Conservation (phyloP, 2,888 invertebrate species). For the Lepetodrilus schrolli region DNA sequence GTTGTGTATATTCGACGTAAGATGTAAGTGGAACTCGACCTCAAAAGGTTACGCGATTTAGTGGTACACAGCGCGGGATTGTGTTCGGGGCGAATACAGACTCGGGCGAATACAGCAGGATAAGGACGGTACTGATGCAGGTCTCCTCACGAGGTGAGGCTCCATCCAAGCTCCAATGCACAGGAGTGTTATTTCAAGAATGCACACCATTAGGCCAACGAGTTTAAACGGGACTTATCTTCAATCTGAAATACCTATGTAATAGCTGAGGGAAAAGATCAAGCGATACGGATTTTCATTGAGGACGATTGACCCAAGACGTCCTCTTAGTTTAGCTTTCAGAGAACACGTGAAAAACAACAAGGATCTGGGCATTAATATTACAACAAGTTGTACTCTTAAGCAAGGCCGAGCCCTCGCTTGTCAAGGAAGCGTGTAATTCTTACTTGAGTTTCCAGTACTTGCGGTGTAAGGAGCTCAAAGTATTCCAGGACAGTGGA, state of each 20-base stretch:
- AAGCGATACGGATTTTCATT: background rate
- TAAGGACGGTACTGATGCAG: too few species aligned
- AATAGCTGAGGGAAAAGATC: background rate
- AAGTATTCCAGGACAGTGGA: background rate
- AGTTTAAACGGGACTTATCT: background rate
- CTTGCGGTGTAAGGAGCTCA: background rate
- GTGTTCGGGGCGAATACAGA: background rate
- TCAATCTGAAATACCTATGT: conserved; percentile 2
- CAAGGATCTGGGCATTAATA: too few species aligned
- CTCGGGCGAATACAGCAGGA: background rate
- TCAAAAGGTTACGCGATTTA: background rate
- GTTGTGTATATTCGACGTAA: background rate
- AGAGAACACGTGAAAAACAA: background rate
- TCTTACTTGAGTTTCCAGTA: background rate
- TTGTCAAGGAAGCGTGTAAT: background rate
- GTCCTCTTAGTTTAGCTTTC: background rate
- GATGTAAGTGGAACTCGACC: background rate
- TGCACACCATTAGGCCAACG: background rate
- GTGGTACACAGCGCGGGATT: background rate
- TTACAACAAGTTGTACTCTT: too few species aligned
- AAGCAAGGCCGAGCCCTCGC: too few species aligned
- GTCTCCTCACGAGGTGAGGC: background rate
- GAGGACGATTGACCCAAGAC: background rate
- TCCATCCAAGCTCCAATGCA: background rate
- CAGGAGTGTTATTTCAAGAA: background rate